Conservation (phyloP, 2,888 invertebrate species). For the Plebejus anna region DNA sequence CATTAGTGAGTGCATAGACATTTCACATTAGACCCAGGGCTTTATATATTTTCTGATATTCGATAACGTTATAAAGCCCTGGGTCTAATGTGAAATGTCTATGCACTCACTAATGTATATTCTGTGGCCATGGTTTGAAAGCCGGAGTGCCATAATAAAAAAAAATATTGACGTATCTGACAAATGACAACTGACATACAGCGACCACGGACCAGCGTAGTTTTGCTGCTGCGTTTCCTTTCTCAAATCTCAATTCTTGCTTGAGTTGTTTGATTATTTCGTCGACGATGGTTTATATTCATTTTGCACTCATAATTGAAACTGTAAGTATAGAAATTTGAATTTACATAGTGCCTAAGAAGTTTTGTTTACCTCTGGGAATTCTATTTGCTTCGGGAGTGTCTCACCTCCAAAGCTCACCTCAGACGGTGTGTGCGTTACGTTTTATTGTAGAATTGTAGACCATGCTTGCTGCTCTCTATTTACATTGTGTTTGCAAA, state of each 20-base stretch:
- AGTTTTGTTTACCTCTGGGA: not conserved
- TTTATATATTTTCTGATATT: no score
- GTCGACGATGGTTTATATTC: conserved; percentile 15
- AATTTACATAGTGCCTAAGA: not conserved
- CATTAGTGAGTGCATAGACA: no score
- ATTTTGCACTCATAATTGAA: not conserved
- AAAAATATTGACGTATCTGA: no score
- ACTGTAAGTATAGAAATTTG: not conserved
- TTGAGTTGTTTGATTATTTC: not conserved
- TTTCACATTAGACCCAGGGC: no score
- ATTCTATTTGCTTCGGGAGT: not conserved
- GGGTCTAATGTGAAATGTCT: no score
- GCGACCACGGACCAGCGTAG: not conserved
- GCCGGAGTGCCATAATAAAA: no score
- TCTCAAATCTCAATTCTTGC: not conserved
- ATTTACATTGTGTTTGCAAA: not conserved
- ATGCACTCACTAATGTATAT: no score
- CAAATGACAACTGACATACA: not conserved
- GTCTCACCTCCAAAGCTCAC: not conserved
- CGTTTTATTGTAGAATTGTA: not conserved
- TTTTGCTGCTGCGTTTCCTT: conserved; percentile 8
- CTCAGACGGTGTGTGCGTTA: not conserved
- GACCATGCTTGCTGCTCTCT: conserved; percentile 2
- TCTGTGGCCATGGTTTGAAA: no score
- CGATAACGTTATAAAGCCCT: no score